Conservation (phyloP, 2,113 vertebrate species). For the Peucedramus taeniatus region DNA sequence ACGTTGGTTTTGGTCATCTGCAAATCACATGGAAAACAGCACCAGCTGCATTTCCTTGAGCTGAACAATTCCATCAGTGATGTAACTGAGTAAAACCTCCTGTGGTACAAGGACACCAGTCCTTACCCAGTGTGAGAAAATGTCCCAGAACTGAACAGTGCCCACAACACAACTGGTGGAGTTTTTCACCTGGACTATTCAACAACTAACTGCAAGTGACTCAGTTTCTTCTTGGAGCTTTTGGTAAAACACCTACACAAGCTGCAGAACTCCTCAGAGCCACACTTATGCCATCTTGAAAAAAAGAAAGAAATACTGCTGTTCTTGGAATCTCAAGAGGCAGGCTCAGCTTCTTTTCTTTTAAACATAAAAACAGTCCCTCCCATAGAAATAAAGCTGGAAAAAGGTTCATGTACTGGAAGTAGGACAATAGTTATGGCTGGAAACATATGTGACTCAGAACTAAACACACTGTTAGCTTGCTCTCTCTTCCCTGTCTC, state of each 20-base stretch:
- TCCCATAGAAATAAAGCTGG: not conserved
- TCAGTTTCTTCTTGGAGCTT: accelerated
- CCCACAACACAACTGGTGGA: not conserved
- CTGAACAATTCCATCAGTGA: not conserved
- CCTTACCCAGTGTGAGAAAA: not conserved
- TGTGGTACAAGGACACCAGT: not conserved
- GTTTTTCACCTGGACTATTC: not conserved
- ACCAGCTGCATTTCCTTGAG: not conserved
- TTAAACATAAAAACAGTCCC: not conserved
- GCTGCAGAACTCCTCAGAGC: not conserved
- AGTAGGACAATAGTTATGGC: not conserved
- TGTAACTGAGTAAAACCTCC: not conserved
- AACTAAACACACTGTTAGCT: not conserved
- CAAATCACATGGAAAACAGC: not conserved
- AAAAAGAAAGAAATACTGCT: not conserved
- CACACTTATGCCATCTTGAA: not conserved
- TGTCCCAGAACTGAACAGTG: not conserved
- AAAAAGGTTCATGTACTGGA: not conserved
- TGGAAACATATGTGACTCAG: not conserved
- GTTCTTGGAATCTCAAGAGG: not conserved
- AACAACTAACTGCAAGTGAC: not conserved
- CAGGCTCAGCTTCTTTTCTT: not conserved
- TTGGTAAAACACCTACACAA: not conserved
- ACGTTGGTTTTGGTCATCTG: not conserved
- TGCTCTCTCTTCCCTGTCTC: not conserved